Evolutionary conservation across 2,113 vertebrate species (phyloP), one percentile per base, ranked within the genome.

Genomic region (Pionites leucogaster): DNA sequence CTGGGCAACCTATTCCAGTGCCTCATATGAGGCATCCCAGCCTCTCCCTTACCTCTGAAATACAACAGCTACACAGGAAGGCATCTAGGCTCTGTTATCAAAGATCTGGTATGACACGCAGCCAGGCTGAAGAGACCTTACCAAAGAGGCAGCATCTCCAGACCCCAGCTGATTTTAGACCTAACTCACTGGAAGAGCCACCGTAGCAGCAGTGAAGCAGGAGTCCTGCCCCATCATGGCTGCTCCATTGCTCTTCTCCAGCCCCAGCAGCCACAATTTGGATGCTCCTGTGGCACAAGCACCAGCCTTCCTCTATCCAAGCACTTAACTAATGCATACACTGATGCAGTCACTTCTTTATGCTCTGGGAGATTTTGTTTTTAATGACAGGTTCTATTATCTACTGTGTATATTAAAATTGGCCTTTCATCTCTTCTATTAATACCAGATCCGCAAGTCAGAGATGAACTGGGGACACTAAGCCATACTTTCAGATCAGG

Each of bases 51-150:
- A 90, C 46, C 18, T 49, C 62, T 87, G 59, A 78, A 89, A 55
- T 57, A 95, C 50, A 95, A 92, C 42, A 86, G 42, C 55, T 78
- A 41, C 13, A 17, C 25, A 22, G 3, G 3, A 44, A 75, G 24
- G 28, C 17, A 67, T 5, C 22, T 27, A 35, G 7, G 24, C 35
- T 88, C 31, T 41, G 8, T 41, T 80, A 62, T 12, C 53, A 0
- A 0, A 82, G 17, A 11, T 17, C 29, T 9, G 42, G 20, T 52
- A 4, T 0, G 3, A 20, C 49, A 28, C 0, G 1, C 23, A 50
- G 64, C 19, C 33, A 28, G 42, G 44, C 60, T 78, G 16, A 2
- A 1, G 37, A 47, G 47, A 44, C 33, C 52, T 52, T 3, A 13
- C 50, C n/a, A 39, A 4, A 31, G 78, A 47, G 41, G 33, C 60